phyloP scores from a whole-genome alignment of 2,797 vertebrate species.

The Oryzias sinensis region DNA sequence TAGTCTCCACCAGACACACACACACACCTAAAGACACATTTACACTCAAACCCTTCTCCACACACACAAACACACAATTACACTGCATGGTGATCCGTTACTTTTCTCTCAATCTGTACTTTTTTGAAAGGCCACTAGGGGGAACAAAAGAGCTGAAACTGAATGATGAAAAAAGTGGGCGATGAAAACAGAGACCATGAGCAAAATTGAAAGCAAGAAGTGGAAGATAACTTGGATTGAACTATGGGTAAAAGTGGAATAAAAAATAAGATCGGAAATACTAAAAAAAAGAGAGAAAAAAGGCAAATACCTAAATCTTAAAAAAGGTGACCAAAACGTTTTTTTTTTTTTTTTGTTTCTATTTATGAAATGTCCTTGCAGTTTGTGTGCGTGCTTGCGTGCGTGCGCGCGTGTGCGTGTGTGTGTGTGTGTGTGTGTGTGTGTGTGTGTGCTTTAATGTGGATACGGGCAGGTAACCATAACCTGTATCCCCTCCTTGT shows the following conservation, averaged over 20 bases:
- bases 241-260: not conserved
- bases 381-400: constrained; percentile 5
- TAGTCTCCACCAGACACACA: constrained; percentile 12
- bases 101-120: constrained; percentile 14
- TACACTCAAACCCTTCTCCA: too few relatives aligned
- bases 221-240: constrained; percentile 13
- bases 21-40: too few relatives aligned
- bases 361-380: not conserved
- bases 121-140: constrained; percentile 49
- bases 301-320: too few relatives aligned
- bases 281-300: too few relatives aligned
- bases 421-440: not conserved
- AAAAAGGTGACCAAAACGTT: too few relatives aligned
- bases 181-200: not conserved
- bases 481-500: constrained; percentile 51
- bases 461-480: constrained; percentile 10
- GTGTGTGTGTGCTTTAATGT: constrained; percentile 8
- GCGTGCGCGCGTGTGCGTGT: constrained; percentile 5
- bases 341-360: too few relatives aligned
- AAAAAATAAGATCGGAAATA: too few relatives aligned
- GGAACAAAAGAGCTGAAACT: constrained; percentile 37
- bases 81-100: too few relatives aligned
- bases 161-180: constrained; percentile 17
- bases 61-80: too few relatives aligned
- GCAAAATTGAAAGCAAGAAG: constrained; percentile 3